Conservation (phyloP, 2,113 vertebrate species). For the Phoenicopterus ruber region DNA sequence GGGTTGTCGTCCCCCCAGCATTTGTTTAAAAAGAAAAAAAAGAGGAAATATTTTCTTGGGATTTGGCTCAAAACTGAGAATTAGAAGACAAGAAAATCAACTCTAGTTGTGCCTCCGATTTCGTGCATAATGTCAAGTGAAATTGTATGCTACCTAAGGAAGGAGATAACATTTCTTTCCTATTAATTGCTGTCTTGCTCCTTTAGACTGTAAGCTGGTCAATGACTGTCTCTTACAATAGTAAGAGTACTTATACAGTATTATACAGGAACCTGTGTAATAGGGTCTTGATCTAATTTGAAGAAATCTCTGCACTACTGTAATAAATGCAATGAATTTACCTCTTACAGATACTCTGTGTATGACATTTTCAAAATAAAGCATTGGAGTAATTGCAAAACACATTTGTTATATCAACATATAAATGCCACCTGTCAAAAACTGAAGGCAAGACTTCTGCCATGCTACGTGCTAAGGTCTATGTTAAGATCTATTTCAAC, state of each 20-base stretch:
- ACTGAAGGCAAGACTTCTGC: neutral
- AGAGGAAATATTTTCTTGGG: neutral
- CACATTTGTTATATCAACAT: neutral
- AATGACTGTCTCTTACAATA: neutral
- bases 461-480: neutral
- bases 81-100: neutral
- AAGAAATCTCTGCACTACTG: neutral
- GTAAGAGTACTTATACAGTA: neutral
- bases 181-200: neutral
- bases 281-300: neutral
- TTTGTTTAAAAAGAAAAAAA: neutral
- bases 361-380: neutral
- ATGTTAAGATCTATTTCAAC: neutral
- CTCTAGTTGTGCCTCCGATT: neutral
- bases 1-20: too few relatives aligned
- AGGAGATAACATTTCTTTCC: neutral
- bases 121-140: neutral
- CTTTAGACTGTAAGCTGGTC: neutral
- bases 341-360: neutral
- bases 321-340: neutral
- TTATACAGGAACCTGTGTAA: neutral
- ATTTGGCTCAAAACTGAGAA: neutral
- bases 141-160: neutral
- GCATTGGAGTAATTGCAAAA: neutral
- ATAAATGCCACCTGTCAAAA: neutral